These are phyloP conservation scores for Colletes latitarsis DNA, from an alignment of 1,140 invertebrate species.

Conservation along the genomic window DNA sequence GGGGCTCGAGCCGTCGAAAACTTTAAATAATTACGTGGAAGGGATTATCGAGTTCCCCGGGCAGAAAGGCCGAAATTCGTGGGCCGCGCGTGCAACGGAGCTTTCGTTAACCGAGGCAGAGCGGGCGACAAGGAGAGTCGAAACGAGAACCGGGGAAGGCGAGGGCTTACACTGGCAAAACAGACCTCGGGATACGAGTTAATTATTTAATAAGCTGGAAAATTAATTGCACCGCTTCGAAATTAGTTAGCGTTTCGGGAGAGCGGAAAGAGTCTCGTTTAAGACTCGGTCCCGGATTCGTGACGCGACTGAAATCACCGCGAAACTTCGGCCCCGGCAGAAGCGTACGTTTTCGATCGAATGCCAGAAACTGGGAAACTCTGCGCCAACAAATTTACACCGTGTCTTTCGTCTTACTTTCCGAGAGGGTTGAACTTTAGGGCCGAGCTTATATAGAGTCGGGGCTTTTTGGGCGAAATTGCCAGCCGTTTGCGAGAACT, in stretches of 20 bases:
- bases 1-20: constrained; percentile 54
- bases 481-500: no score
- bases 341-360: neutral
- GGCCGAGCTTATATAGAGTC: no score
- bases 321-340: neutral
- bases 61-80: constrained; percentile 52
- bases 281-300: neutral
- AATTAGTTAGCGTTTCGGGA: constrained; percentile 60
- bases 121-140: constrained; percentile 12
- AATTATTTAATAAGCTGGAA: constrained; percentile 76
- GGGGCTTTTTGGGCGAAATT: no score
- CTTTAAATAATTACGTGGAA: constrained; percentile 65
- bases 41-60: constrained; percentile 67
- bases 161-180: constrained; percentile 36
- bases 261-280: constrained; percentile 43
- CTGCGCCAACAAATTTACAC: neutral
- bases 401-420: neutral
- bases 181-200: constrained; percentile 62
- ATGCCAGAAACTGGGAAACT: neutral
- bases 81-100: constrained; percentile 18
- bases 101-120: constrained; percentile 1
- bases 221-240: constrained; percentile 71
- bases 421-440: neutral
- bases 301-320: neutral
- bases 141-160: neutral